Evolutionary conservation across 2,797 vertebrate species (phyloP).

Genomic region (Falco peregrinus): DNA sequence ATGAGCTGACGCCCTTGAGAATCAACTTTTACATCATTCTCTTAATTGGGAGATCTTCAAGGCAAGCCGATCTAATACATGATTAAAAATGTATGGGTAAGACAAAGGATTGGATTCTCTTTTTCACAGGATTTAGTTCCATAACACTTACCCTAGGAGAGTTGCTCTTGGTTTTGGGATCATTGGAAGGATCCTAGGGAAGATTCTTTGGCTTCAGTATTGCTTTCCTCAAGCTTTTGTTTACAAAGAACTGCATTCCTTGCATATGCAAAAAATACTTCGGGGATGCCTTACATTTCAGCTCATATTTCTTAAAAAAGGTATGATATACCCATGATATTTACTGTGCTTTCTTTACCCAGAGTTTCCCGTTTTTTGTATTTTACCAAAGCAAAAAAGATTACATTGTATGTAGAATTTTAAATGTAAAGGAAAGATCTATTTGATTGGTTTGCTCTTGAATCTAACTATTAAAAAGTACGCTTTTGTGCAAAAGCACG

Average conservation of each 20-base stretch:
- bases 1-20: slow-evolving; percentile 17
- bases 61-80: slow-evolving; percentile 46
- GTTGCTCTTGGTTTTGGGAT: slow-evolving; percentile 57
- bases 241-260: slow-evolving; percentile 87
- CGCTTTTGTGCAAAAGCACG: neutral
- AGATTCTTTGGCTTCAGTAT: slow-evolving; percentile 63
- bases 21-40: slow-evolving; percentile 39
- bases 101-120: slow-evolving; percentile 62
- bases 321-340: slow-evolving; percentile 57
- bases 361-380: slow-evolving; percentile 42
- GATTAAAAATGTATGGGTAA: slow-evolving; percentile 57
- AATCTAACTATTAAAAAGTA: neutral
- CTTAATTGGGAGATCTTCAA: slow-evolving; percentile 52
- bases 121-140: slow-evolving; percentile 51
- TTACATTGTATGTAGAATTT: neutral
- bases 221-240: slow-evolving; percentile 79
- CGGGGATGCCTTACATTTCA: slow-evolving; percentile 84
- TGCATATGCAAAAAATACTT: slow-evolving; percentile 73
- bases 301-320: slow-evolving; percentile 74
- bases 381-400: slow-evolving; percentile 58
- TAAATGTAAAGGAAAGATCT: slow-evolving; percentile 54
- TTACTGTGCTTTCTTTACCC: slow-evolving; percentile 53
- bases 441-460: slow-evolving; percentile 49
- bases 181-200: slow-evolving; percentile 58
- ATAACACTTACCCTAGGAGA: slow-evolving; percentile 38